Base-by-base conservation (phyloP, 2,888 invertebrate species). In the Alviniconcha strummeri region DNA sequence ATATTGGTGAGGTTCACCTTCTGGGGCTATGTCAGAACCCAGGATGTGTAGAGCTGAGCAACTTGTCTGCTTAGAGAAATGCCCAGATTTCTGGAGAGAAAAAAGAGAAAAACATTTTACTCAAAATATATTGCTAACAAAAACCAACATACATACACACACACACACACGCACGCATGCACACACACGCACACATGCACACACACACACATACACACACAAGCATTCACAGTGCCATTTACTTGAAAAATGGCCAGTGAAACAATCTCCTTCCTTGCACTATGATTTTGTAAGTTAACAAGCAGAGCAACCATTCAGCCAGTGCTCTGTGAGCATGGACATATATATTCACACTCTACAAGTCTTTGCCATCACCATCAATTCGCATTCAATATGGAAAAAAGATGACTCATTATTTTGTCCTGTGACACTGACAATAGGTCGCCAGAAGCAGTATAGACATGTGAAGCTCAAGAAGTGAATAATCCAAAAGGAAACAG, bases 11-110 rank as follows among this genome's bases (percentile, higher is more conserved):
- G 36, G 36, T 36, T 36, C 36, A 36, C 3, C 36, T 36, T 36
- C 36, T 1, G 36, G 36, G 36, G 36, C 3, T 80, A 89, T 15
- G 84, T 87, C 52, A 90, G 85, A 3, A 87, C 84, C 3, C 72
- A 77, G n/a, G 88, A 88, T 82, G 88, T 89, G 85, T 91, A 91
- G 5, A 91, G 86, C 79, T 90, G 89, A 64, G 87, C 88, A 36
- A 91, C 87, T 84, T 90, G 87, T 80, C 88, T 85, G 82, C 91
- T 91, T 52, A 89, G 87, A 11, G 86, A 86, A 74, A 83, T 83
- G 36, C 91, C 91, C 56, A 91, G 85, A 78, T 87, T 90, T 82
- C 91, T 90, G 87, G 54, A 89, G 86, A 79, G 80, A 17, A 74
- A 84, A 71, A 69, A 77, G 11, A 52, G 9, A 81, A 69, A 71